Conservation (phyloP, 2,797 vertebrate species). For the Alauda arvensis region DNA sequence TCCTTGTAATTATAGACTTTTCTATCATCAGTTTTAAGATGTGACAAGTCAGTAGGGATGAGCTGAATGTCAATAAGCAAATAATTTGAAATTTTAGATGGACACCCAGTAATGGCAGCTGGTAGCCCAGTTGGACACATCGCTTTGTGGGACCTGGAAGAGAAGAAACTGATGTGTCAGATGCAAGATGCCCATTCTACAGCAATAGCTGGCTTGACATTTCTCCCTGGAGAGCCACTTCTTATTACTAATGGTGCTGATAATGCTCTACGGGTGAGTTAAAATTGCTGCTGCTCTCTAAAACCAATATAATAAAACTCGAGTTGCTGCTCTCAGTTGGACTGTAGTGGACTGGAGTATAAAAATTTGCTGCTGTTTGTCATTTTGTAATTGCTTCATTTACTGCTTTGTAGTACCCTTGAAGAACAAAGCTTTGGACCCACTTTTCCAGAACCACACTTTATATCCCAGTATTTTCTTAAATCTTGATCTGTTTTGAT, state of each 20-base stretch:
- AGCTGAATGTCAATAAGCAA: not conserved
- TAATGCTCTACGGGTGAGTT: slow-evolving; percentile 86
- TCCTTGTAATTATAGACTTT: not conserved
- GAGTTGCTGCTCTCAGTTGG: not conserved
- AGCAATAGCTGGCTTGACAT: slow-evolving; percentile 85
- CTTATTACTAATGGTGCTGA: slow-evolving; percentile 90
- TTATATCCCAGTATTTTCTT: not conserved
- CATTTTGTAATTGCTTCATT: not conserved
- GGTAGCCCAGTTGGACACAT: slow-evolving; percentile 91
- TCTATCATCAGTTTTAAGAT: not conserved
- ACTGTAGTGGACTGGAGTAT: not conserved
- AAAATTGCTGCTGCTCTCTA: not conserved
- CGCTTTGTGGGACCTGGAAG: slow-evolving; percentile 92
- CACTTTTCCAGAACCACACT: not conserved
- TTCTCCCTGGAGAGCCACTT: slow-evolving; percentile 88
- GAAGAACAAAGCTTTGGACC: not conserved
- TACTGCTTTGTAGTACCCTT: not conserved
- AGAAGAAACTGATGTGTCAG: slow-evolving; percentile 84
- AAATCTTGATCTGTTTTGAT: not conserved
- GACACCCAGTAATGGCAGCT: slow-evolving; percentile 88
- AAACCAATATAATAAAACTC: not conserved
- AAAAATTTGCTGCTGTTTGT: not conserved
- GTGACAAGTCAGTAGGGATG: not conserved
- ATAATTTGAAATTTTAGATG: slow-evolving; percentile 71
- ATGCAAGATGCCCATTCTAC: slow-evolving; percentile 88